Percentiles rank a stretch among this genome's conserved stretches.
These are phyloP conservation scores for Sturnus vulgaris DNA, from an alignment of 2,113 vertebrate genomes.

Conservation along the genomic window DNA sequence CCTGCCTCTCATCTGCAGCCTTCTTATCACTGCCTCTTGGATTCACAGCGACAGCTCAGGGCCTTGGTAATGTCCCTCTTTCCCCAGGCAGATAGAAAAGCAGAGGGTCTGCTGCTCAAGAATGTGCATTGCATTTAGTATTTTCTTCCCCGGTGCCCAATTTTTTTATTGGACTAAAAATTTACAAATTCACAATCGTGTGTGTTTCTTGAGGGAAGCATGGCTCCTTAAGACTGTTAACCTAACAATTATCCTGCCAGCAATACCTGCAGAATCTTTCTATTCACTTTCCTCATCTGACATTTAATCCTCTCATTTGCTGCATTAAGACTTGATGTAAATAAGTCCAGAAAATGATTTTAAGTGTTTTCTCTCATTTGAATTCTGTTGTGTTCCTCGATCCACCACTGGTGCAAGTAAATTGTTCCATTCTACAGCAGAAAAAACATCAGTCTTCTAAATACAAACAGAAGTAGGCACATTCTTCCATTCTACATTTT, in stretches of 20 bases:
- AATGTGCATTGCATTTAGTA: background rate
- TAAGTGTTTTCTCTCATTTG: background rate
- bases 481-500: background rate
- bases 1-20: background rate
- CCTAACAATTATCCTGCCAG: background rate
- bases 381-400: background rate
- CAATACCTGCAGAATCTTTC: background rate
- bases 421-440: background rate
- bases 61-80: background rate
- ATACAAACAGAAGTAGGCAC: background rate
- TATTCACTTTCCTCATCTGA: background rate
- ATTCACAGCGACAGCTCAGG: accelerated
- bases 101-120: background rate
- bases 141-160: background rate
- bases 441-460: background rate
- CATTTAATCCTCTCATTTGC: background rate
- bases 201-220: background rate
- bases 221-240: background rate
- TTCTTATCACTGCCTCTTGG: background rate
- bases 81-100: background rate
- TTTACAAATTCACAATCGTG: background rate
- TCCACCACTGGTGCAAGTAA: background rate
- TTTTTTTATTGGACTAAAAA: background rate
- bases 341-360: background rate
- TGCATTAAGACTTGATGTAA: background rate